phyloP scores from a whole-genome alignment of 2,888 invertebrate genomes.

The Metellina segmentata region DNA sequence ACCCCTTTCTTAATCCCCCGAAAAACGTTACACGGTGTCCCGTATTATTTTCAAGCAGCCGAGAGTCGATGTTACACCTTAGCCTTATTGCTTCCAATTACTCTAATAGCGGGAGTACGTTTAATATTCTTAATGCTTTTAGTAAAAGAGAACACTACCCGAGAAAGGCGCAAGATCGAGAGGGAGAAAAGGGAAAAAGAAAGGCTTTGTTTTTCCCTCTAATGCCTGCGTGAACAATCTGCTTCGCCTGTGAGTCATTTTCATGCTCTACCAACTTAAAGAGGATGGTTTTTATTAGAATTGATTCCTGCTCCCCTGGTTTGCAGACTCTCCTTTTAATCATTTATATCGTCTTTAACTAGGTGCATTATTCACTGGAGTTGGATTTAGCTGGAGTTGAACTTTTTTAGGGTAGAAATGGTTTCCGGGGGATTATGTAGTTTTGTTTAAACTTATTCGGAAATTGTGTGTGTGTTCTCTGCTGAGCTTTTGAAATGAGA shows the following conservation, averaged over 20 bases:
- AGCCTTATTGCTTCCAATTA: slow-evolving; percentile 49
- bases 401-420: not conserved
- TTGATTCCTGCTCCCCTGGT: not conserved
- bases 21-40: not conserved
- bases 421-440: not conserved
- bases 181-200: slow-evolving; percentile 7
- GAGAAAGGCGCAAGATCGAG: not conserved
- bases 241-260: slow-evolving; percentile 6
- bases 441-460: no score
- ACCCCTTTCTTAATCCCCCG: no score
- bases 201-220: slow-evolving; percentile 8
- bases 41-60: slow-evolving; percentile 30
- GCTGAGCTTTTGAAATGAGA: not conserved
- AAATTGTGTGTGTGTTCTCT: no score
- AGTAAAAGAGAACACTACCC: slow-evolving; percentile 28
- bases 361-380: not conserved
- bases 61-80: not conserved
- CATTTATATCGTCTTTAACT: not conserved
- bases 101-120: slow-evolving; percentile 37
- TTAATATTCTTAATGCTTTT: slow-evolving; percentile 65
- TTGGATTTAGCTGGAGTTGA: not conserved
- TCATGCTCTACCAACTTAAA: slow-evolving; percentile 11
- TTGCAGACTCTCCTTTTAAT: not conserved
- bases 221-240: not conserved
- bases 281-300: not conserved